Conservation (phyloP, 2,113 vertebrate genomes). For the Tragelaphus imberbis region DNA sequence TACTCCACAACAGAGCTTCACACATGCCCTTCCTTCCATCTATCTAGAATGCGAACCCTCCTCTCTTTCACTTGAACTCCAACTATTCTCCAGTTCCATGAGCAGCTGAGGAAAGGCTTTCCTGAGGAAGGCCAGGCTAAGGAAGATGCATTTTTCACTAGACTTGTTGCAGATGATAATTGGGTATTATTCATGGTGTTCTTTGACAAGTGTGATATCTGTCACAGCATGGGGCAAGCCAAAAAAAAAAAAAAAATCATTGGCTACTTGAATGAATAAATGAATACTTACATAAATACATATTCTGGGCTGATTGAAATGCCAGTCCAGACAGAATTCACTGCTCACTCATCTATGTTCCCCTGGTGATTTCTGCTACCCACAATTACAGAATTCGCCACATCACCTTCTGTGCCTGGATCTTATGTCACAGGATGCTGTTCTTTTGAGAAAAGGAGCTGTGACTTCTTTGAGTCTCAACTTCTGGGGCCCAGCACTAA, state of each 20-base stretch:
- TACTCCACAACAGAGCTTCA: neutral
- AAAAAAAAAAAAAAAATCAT: neutral
- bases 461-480: neutral
- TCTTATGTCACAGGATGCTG: neutral
- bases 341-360: neutral
- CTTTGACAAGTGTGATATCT: neutral
- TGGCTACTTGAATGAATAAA: neutral
- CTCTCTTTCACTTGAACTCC: neutral
- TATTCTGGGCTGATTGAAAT: neutral
- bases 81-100: neutral
- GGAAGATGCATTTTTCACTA: neutral
- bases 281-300: neutral
- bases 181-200: neutral
- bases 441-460: neutral
- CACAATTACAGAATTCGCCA: neutral
- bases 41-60: neutral
- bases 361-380: neutral
- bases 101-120: neutral
- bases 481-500: neutral
- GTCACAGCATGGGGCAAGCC: neutral
- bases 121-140: neutral
- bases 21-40: neutral
- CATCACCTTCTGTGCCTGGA: neutral
- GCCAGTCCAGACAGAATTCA: neutral
- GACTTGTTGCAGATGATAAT: neutral